Evolutionary conservation across 1,140 invertebrate species (phyloP).

Genomic region (Dendroctonus valens): DNA sequence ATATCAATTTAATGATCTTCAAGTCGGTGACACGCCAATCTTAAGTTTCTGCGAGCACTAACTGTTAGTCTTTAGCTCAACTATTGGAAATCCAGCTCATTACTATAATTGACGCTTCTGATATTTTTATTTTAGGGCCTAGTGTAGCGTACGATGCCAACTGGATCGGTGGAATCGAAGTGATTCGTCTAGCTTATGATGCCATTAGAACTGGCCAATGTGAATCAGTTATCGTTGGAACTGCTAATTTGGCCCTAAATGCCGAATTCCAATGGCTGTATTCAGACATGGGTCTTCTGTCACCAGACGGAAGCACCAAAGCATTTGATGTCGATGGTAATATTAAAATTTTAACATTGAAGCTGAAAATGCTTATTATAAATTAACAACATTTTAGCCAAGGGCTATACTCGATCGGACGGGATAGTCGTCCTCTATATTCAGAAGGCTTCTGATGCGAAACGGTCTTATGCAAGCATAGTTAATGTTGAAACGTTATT

Average conservation of each 20-base stretch:
- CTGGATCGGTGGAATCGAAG: conserved; percentile 68
- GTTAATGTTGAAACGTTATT: conserved; percentile 61
- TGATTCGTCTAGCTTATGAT: conserved; percentile 62
- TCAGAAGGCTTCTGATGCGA: conserved; percentile 77
- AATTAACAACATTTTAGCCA: conserved; percentile 55
- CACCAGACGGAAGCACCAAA: conserved; percentile 65
- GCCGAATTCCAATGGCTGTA: conserved; percentile 64
- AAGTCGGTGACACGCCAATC: no score
- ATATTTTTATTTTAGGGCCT: conserved; percentile 56
- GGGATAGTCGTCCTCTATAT: conserved; percentile 78
- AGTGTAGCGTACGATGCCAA: conserved; percentile 70
- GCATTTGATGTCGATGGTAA: conserved; percentile 68
- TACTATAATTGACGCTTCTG: no score
- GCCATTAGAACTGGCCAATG: conserved; percentile 63
- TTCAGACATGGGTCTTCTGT: conserved; percentile 60
- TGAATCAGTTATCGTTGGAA: conserved; percentile 70
- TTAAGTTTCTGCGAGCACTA: no score
- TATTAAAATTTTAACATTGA: background rate
- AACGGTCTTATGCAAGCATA: conserved; percentile 68
- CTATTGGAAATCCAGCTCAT: no score
- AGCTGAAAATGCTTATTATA: background rate
- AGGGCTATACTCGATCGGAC: conserved; percentile 74
- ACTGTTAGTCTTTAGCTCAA: no score
- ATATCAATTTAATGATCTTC: no score
- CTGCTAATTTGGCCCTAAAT: conserved; percentile 62